Percentiles rank a stretch among this genome's conserved stretches.
Evolutionary conservation across 2,113 vertebrate species (phyloP).

Genomic region (Lipotes vexillifer): DNA sequence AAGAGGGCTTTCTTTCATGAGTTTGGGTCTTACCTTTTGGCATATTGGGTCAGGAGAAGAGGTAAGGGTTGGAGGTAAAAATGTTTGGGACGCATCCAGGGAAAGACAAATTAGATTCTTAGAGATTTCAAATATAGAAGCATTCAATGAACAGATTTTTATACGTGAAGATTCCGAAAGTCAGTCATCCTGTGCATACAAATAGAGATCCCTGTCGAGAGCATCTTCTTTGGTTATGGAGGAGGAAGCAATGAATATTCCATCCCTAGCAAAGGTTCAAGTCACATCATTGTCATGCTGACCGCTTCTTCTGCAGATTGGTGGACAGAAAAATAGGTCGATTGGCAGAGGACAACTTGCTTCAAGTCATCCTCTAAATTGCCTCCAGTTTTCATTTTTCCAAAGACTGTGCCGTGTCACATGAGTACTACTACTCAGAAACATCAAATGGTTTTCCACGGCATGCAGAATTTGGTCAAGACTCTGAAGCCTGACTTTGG

Average conservation of each 20-base stretch:
- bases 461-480: background rate
- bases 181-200: background rate
- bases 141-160: constrained; percentile 22
- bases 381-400: constrained; percentile 33
- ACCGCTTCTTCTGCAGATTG: background rate
- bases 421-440: background rate
- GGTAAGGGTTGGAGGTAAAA: background rate
- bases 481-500: background rate
- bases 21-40: background rate
- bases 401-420: background rate
- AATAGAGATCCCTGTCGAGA: background rate
- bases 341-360: constrained; percentile 4
- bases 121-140: constrained; percentile 33
- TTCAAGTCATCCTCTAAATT: background rate
- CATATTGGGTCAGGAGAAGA: background rate
- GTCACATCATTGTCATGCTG: background rate
- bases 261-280: background rate
- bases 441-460: background rate
- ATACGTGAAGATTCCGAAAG: background rate
- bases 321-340: background rate
- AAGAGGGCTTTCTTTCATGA: constrained; percentile 10
- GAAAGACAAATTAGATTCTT: constrained; percentile 9
- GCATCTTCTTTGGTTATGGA: background rate
- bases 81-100: background rate
- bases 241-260: background rate